Evolutionary conservation across 2,113 vertebrate species (phyloP).

Genomic region (Apeltes quadracus): DNA sequence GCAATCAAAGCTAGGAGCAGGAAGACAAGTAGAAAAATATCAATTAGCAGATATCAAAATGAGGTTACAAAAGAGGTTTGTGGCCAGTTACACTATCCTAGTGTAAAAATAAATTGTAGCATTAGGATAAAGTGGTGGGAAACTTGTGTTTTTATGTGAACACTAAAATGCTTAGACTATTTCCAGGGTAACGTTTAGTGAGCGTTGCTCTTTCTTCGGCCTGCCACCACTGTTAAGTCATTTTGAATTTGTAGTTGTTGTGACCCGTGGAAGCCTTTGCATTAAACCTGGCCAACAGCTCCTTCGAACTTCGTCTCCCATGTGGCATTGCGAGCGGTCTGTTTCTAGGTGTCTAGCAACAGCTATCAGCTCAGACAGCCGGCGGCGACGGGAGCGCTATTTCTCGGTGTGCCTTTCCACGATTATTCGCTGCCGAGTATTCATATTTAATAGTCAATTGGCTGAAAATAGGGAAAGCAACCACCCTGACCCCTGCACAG

Average conservation of each 20-base stretch:
- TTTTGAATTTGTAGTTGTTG: slow-evolving; percentile 66
- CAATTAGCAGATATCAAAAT: not conserved
- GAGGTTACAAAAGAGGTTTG: not conserved
- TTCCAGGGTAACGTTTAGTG: not conserved
- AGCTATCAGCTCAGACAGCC: slow-evolving; percentile 75
- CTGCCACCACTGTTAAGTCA: slow-evolving; percentile 22
- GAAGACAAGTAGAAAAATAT: not conserved
- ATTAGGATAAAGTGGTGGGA: not conserved
- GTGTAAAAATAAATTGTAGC: slow-evolving; percentile 5
- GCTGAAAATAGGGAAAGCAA: slow-evolving; percentile 53
- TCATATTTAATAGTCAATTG: slow-evolving; percentile 46
- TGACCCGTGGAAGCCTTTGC: slow-evolving; percentile 7
- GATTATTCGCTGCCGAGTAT: slow-evolving; percentile 55
- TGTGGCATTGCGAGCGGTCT: slow-evolving; percentile 68
- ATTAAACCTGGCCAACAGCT: slow-evolving; percentile 11
- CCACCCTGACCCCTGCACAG: slow-evolving; percentile 74
- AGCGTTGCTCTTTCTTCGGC: slow-evolving; percentile 24
- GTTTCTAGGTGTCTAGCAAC: slow-evolving; percentile 79
- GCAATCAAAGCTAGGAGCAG: not conserved
- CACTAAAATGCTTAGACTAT: not conserved
- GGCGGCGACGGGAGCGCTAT: slow-evolving; percentile 67
- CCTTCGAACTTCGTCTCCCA: slow-evolving; percentile 77
- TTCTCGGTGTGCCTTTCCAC: slow-evolving; percentile 61
- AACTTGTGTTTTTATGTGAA: not conserved
- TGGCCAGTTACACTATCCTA: not conserved